Percentiles rank a stretch among this genome's conserved stretches.
Conservation (phyloP, 2,888 invertebrate species). For the Malthinus seriepunctatus region DNA sequence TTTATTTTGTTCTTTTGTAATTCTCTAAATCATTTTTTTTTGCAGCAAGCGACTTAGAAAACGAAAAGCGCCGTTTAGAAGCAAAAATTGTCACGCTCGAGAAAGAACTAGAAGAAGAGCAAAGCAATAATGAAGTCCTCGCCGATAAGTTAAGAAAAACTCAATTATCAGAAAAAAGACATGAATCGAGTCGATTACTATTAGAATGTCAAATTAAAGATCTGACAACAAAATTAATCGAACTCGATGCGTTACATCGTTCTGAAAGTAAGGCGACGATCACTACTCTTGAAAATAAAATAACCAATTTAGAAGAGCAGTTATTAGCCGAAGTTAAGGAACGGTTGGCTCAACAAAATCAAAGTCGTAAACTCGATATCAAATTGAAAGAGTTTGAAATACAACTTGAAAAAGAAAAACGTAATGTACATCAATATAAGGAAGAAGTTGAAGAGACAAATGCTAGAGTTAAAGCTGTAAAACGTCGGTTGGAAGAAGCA, state of each 20-base stretch:
- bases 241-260: conserved; percentile 91
- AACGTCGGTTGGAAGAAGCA: conserved; percentile 94
- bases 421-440: conserved; percentile 97
- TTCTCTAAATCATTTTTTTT: conserved; percentile 5
- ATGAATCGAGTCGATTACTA: no score
- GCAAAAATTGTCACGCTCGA: conserved; percentile 92
- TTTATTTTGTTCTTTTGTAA: neutral
- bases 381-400: conserved; percentile 89
- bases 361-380: conserved; percentile 92
- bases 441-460: conserved; percentile 96
- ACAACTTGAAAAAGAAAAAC: conserved; percentile 94
- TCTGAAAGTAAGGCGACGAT: conserved; percentile 94
- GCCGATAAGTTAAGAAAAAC: no score
- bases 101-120: conserved; percentile 97
- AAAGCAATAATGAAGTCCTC: conserved; percentile 90
- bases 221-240: conserved; percentile 89
- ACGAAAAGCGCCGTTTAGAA: conserved; percentile 95
- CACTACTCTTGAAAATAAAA: conserved; percentile 91
- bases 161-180: no score
- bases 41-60: conserved; percentile 69
- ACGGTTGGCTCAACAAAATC: conserved; percentile 84
- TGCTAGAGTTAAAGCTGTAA: conserved; percentile 82
- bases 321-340: conserved; percentile 93
- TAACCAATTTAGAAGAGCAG: conserved; percentile 93
- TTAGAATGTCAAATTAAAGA: conserved; percentile 95